These are phyloP conservation scores for Drosophila parabipectinata DNA, from an alignment of 1,140 invertebrate genomes.

Conservation along the genomic window DNA sequence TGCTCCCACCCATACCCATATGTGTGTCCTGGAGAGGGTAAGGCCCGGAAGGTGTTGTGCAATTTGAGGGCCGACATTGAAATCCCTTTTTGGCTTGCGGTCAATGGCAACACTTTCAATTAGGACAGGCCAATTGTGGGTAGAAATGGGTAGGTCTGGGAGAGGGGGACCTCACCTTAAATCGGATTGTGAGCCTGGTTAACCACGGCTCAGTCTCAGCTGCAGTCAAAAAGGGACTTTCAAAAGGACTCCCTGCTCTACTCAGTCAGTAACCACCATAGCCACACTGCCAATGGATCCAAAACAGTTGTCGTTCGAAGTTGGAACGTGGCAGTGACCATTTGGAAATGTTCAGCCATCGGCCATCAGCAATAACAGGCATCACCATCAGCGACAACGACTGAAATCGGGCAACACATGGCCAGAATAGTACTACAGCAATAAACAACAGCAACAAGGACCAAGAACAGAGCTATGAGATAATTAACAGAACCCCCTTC, in stretches of 20 bases:
- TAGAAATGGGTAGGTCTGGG: not conserved
- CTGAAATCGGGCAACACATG: slow-evolving; percentile 17
- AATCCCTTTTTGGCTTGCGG: slow-evolving; percentile 40
- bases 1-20: too few species aligned
- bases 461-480: slow-evolving; percentile 23
- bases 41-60: slow-evolving; percentile 7
- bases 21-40: not conserved
- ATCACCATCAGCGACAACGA: slow-evolving; percentile 13
- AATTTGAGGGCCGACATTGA: slow-evolving; percentile 17
- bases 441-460: slow-evolving; percentile 7
- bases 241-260: not conserved
- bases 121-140: slow-evolving; percentile 17
- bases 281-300: not conserved
- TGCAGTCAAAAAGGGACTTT: not conserved
- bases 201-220: slow-evolving; percentile 3
- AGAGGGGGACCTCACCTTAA: not conserved
- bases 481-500: slow-evolving; percentile 47
- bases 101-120: slow-evolving; percentile 50
- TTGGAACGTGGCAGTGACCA: slow-evolving; percentile 5
- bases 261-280: not conserved
- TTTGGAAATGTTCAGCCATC: slow-evolving; percentile 4
- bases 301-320: slow-evolving; percentile 14
- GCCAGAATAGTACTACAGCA: slow-evolving; percentile 1
- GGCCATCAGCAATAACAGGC: slow-evolving; percentile 2
- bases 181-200: slow-evolving; percentile 20